Evolutionary conservation across 30 jellyfish, hydroid and myxozoan genomes (phyloP), one percentile per base, ranked within the genome.

Genomic region (Calvadosia cruxmelitensis): DNA sequence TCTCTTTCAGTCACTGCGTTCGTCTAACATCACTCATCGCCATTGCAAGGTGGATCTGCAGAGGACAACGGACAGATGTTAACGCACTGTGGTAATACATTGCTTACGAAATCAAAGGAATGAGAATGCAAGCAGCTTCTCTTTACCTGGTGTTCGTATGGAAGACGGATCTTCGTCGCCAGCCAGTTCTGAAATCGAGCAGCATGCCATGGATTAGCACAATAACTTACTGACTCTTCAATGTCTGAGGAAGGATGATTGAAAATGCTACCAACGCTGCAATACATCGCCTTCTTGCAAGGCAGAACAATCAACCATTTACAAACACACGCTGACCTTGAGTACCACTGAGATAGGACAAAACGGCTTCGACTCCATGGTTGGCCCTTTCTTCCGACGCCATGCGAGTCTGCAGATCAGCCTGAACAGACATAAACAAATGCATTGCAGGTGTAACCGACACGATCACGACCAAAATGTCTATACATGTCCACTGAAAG

Each of bases 361-460:
- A 62, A 0, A 77, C 51, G 1, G 75, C 85, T 33, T 68, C 64
- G 0, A 85, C 81, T 1, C 93, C 85, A 34, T 80, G 79, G 35
- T 52, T 76, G 10, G 84, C 77, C 29, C 74, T 35, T 66, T 80
- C 84, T 48, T 80, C 93, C 1, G 93, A 80, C 33, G 66, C 81
- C 85, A 80, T 80, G 53, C 85, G 75, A 27, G 93, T 73, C 57
- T 80, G 93, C 67, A 80, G 51, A 31, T 80, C 93, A 67, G 93
- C 93, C 93, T 80, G 49, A 29, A 33, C 23, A 34, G 1, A 29
- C 12, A 25, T 7, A 33, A 0, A 1, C 26, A 12, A 27, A 3
- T n/a, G n/a, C 0, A 68, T 27, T 49, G 35, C 5, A 57, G 27
- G n/a, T n/a, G n/a, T n/a, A n/a, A n/a, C n/a, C n/a, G n/a, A n/a